phyloP scores from a whole-genome alignment of 2,797 vertebrate species.

The Neosilurus hyrtlii region DNA sequence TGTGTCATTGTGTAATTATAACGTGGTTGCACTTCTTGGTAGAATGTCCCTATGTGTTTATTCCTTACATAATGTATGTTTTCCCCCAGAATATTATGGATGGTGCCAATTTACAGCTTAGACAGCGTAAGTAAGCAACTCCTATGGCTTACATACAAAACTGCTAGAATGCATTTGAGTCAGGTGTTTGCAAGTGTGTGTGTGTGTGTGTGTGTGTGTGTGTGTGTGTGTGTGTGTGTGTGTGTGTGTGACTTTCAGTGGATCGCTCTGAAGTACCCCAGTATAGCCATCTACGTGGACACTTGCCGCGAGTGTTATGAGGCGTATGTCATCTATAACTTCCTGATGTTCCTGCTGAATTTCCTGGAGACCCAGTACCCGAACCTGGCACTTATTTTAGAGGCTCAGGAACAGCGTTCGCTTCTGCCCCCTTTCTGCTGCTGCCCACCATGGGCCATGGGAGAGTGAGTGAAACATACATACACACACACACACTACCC shows the following conservation, averaged over 20 bases:
- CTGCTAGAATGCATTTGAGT: background rate
- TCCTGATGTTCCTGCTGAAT: conserved; percentile 95
- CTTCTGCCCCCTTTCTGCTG: conserved; percentile 94
- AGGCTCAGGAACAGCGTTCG: conserved; percentile 92
- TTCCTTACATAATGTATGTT: conserved; percentile 14
- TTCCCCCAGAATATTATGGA: conserved; percentile 90
- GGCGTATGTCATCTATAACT: conserved; percentile 98
- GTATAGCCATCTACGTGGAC: conserved; percentile 95
- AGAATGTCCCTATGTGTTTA: background rate
- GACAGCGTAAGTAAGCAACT: conserved; percentile 87
- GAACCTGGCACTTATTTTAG: conserved; percentile 89
- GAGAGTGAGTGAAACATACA: conserved; percentile 83
- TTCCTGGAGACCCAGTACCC: conserved; percentile 92
- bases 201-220: conserved; percentile 1
- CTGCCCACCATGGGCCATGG: conserved; percentile 94
- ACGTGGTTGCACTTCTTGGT: no score
- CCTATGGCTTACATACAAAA: no score
- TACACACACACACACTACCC: conserved; percentile 16
- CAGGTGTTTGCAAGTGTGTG: background rate
- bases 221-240: background rate
- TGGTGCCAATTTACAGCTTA: conserved; percentile 98
- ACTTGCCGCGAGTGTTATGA: conserved; percentile 98
- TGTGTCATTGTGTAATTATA: background rate
- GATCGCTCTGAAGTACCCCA: conserved; percentile 92
- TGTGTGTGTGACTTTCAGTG: conserved; percentile 72